Percentiles rank a stretch among this genome's conserved stretches.
These are phyloP conservation scores for Darevskia mixta DNA, from an alignment of 2,797 vertebrate species.

Conservation along the genomic window DNA sequence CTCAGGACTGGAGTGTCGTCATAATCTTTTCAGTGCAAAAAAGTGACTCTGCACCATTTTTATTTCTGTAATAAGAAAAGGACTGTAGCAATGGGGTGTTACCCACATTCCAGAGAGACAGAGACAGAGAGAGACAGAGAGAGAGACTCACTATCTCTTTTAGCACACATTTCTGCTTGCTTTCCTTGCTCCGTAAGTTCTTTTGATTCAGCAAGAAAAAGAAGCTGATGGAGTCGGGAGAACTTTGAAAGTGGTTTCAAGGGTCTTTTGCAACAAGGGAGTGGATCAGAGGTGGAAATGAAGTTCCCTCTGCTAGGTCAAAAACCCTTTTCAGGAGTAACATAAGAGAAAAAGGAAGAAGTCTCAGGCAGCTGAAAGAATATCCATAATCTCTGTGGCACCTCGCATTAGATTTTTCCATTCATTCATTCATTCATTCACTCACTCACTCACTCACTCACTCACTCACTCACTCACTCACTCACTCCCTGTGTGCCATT, in stretches of 20 bases:
- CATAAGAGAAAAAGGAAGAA: neutral
- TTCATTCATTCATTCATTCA: neutral
- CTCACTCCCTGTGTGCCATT: neutral
- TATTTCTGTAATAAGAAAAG: neutral
- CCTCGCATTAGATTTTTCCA: neutral
- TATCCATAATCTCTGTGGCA: accelerated
- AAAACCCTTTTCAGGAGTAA: neutral
- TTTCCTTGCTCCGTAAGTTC: neutral
- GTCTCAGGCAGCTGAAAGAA: neutral
- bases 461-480: neutral
- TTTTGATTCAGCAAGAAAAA: slow-evolving; percentile 30
- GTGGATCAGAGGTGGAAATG: neutral
- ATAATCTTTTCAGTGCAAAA: neutral
- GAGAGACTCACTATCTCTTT: neutral
- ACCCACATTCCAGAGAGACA: too few relatives aligned
- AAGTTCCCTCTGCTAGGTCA: accelerated
- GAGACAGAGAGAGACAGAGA: too few relatives aligned
- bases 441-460: neutral
- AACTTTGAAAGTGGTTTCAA: slow-evolving; percentile 1
- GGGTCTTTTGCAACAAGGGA: neutral
- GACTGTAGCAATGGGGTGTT: neutral
- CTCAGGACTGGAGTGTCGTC: too few relatives aligned
- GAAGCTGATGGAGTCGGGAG: neutral
- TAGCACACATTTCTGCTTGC: neutral
- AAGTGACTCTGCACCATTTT: neutral